These are phyloP conservation scores for Danio kyathit DNA, from an alignment of 2,797 vertebrate genomes.

Conservation along the genomic window DNA sequence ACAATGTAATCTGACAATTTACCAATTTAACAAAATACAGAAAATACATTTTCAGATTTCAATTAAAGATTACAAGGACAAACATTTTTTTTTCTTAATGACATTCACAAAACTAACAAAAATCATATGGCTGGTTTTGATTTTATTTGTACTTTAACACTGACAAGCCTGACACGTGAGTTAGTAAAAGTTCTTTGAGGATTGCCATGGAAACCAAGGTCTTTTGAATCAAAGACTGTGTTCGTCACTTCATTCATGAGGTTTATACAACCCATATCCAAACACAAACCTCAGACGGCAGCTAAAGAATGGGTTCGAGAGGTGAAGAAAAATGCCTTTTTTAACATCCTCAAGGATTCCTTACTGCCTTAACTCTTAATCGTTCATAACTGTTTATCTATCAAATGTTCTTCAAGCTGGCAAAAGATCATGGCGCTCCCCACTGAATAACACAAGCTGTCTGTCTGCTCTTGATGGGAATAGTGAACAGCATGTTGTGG, in stretches of 20 bases:
- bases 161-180: not conserved
- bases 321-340: not conserved
- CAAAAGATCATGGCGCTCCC: not conserved
- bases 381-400: not conserved
- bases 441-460: slow-evolving; percentile 6
- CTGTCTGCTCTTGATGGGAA: slow-evolving; percentile 8
- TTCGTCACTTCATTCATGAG: not conserved
- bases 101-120: no score
- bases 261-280: not conserved
- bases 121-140: no score
- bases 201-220: slow-evolving; percentile 50
- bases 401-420: slow-evolving; percentile 5
- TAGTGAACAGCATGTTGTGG: slow-evolving; percentile 20
- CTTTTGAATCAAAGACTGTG: not conserved
- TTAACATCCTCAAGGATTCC: no score
- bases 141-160: not conserved
- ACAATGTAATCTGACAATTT: no score
- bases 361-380: no score
- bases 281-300: not conserved
- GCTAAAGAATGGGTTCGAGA: not conserved
- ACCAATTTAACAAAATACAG: no score
- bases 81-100: no score
- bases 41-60: no score
- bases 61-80: no score
- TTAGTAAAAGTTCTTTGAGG: slow-evolving; percentile 7